These are phyloP conservation scores for Xanthia icteritia DNA, from an alignment of 2,888 invertebrate species.

Conservation along the genomic window DNA sequence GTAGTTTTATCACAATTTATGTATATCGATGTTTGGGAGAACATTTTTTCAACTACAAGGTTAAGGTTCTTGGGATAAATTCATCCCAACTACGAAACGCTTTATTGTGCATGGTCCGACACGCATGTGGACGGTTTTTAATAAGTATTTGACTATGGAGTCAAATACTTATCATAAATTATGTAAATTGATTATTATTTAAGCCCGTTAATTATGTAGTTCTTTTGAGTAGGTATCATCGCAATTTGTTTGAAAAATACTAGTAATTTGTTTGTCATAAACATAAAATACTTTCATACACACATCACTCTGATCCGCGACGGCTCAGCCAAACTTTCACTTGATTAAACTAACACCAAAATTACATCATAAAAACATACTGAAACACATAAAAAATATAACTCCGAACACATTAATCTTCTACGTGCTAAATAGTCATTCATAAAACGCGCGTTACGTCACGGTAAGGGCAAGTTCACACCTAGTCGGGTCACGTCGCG, in stretches of 20 bases:
- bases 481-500: conserved; percentile 81
- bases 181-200: neutral
- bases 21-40: neutral
- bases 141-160: neutral
- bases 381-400: conserved; percentile 23
- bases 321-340: conserved; percentile 17
- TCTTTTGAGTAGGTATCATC: neutral
- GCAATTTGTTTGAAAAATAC: too few relatives aligned
- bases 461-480: conserved; percentile 72
- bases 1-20: too few relatives aligned
- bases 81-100: neutral
- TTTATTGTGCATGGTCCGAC: neutral
- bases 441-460: conserved; percentile 62
- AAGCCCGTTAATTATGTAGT: neutral
- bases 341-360: conserved; percentile 25
- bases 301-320: neutral
- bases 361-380: conserved; percentile 26
- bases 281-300: neutral
- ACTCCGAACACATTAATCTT: conserved; percentile 47
- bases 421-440: conserved; percentile 59
- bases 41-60: neutral
- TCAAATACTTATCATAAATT: too few relatives aligned
- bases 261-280: neutral
- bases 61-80: neutral
- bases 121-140: neutral